Evolutionary conservation across 2,888 invertebrate genomes (phyloP), one percentile per base, ranked within the genome.

Genomic region (Metacarcinus magister): DNA sequence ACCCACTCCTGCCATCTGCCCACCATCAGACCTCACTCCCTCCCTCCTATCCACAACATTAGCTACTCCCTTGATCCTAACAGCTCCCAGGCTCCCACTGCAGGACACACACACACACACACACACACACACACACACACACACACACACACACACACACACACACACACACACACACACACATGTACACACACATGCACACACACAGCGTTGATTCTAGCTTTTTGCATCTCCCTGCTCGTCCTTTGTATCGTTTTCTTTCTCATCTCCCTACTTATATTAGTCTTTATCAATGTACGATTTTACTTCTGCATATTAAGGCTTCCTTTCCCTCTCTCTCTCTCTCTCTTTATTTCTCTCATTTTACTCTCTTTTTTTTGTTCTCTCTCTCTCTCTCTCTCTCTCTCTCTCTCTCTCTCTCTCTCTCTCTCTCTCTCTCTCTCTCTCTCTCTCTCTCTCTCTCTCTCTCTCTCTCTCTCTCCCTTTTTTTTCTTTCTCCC

Each of bases 381-480:
- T n/a, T 67, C 67, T 67, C 67, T 67, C 48, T 67, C 67, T 10
- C 67, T 67, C 19, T 23, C 10, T 67, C 67, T 67, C 16, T 67
- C 16, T 67, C 10, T 60, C 54, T 13, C 16, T 54, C 54, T 54
- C 54, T 54, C 54, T 54, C 54, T 54, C 54, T 54, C 54, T 54
- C 54, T 54, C n/a, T 67, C n/a, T 60, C 19, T 60, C 19, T 60
- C 19, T 60, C 19, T 60, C 19, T 60, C 19, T 60, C 60, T 60
- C 60, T 60, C 46, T 46, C 46, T 46, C 46, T 54, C 54, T 90
- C 67, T 67, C 67, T 67, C 67, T 67, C 67, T 67, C 67, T 67
- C 67, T 67, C 67, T 67, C 67, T 67, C 67, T 67, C 67, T 67
- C 67, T 67, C 67, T 67, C 67, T 67, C 67, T 67, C 67, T 67